Evolutionary conservation across 1,140 invertebrate species (phyloP).

Genomic region (Eumeta japonica): DNA sequence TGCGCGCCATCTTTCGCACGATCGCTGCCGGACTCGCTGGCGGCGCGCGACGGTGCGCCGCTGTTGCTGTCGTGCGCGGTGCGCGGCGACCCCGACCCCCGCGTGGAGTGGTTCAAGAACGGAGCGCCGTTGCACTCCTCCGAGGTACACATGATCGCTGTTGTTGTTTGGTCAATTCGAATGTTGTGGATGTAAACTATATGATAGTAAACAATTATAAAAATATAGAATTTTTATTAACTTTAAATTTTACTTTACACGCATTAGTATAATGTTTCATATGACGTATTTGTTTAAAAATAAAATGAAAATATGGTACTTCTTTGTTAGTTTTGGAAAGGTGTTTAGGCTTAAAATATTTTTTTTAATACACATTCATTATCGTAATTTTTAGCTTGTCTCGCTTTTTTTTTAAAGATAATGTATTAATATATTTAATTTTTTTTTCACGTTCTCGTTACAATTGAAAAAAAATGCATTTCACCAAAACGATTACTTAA

Average conservation of each 20-base stretch:
- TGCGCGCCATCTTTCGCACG: slow-evolving; percentile 79
- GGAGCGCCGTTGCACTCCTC: slow-evolving; percentile 35
- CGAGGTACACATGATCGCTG: slow-evolving; percentile 22
- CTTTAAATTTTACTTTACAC: too few species aligned
- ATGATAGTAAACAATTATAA: too few species aligned
- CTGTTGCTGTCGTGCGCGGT: slow-evolving; percentile 77
- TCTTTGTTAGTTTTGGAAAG: too few species aligned
- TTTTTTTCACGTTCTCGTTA: not conserved
- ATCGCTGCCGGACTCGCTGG: slow-evolving; percentile 65
- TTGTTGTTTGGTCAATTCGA: not conserved
- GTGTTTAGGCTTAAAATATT: too few species aligned
- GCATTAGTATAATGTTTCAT: too few species aligned
- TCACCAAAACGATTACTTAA: not conserved
- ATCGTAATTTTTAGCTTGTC: too few species aligned
- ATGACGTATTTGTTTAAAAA: too few species aligned
- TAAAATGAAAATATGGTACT: too few species aligned
- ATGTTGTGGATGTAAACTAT: not conserved
- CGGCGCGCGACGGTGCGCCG: slow-evolving; percentile 79
- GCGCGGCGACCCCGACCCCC: slow-evolving; percentile 87
- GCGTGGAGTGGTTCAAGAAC: slow-evolving; percentile 80
- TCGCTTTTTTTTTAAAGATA: not conserved
- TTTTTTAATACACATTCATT: too few species aligned
- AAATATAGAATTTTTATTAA: too few species aligned
- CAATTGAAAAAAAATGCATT: not conserved
- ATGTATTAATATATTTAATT: not conserved